These are phyloP conservation scores for Nestor notabilis DNA, from an alignment of 2,113 vertebrate genomes.

Conservation along the genomic window DNA sequence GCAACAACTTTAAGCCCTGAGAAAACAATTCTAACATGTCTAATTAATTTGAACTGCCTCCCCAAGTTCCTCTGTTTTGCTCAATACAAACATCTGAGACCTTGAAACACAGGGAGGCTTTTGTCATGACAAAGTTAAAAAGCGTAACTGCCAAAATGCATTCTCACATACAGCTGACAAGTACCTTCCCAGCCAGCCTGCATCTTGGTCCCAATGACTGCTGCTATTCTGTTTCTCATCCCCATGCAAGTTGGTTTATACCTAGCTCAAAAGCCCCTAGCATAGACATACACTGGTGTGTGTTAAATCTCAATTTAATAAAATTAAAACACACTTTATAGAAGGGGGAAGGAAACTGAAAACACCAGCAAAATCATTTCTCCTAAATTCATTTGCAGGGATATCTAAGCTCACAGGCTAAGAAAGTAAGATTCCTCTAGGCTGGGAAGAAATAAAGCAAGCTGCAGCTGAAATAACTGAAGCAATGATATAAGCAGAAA, in stretches of 20 bases:
- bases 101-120: neutral
- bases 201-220: neutral
- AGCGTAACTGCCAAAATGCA: neutral
- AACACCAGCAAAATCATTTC: neutral
- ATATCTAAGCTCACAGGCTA: neutral
- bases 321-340: neutral
- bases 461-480: neutral
- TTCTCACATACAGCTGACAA: neutral
- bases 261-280: neutral
- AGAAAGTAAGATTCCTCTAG: neutral
- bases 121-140: neutral
- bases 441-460: neutral
- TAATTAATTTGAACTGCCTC: slow-evolving; percentile 37
- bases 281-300: neutral
- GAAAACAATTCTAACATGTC: slow-evolving; percentile 34
- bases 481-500: neutral
- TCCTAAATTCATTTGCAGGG: neutral
- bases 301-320: neutral
- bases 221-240: neutral
- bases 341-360: neutral
- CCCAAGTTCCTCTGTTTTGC: neutral
- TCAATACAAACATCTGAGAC: slow-evolving; percentile 8
- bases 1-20: neutral
- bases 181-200: neutral
- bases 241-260: neutral